Conservation (phyloP, 2,888 invertebrate species). For the Xestoiulus laeticollis region DNA sequence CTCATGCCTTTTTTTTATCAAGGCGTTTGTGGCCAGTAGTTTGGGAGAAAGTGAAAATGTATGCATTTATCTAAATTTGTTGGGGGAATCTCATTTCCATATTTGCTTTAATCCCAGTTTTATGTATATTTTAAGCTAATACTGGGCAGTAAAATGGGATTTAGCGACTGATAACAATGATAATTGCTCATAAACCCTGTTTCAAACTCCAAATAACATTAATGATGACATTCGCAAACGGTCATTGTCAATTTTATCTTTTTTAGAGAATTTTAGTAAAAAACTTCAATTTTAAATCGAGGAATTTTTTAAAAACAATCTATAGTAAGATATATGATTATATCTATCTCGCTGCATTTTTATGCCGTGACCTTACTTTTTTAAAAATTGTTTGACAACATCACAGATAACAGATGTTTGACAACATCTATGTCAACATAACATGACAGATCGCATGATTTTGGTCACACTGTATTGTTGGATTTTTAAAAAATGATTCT, state of each 20-base stretch:
- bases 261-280: not conserved
- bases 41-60: not conserved
- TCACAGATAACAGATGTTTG: too few relatives aligned
- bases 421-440: too few relatives aligned
- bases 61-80: not conserved
- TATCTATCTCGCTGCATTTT: not conserved
- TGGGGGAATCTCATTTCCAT: not conserved
- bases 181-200: not conserved
- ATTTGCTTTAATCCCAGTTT: not conserved
- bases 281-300: too few relatives aligned
- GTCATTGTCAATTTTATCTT: not conserved
- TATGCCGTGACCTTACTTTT: not conserved
- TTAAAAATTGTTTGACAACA: not conserved
- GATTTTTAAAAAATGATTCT: not conserved
- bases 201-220: not conserved
- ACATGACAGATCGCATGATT: too few relatives aligned
- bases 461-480: not conserved
- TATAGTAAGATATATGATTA: not conserved
- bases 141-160: not conserved
- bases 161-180: not conserved
- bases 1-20: not conserved
- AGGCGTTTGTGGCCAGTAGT: not conserved
- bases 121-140: too few relatives aligned
- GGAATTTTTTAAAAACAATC: not conserved
- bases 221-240: not conserved